These are phyloP conservation scores for Portevinia maculata DNA, from an alignment of 2,888 invertebrate genomes.

Conservation along the genomic window DNA sequence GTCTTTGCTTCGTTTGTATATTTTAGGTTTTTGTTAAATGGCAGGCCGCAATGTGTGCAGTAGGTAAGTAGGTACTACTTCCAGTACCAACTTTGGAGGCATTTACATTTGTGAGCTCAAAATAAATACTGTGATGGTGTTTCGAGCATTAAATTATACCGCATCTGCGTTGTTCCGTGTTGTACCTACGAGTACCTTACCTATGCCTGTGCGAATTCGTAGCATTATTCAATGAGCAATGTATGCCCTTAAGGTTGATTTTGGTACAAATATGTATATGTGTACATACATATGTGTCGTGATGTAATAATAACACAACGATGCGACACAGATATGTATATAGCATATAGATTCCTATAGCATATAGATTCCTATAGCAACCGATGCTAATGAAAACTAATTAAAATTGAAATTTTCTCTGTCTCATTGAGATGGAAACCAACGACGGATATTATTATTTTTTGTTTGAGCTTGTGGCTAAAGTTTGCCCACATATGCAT, in stretches of 20 bases:
- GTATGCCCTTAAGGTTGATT: conserved; percentile 8
- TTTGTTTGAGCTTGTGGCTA: not conserved
- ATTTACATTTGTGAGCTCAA: conserved; percentile 6
- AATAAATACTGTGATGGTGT: conserved; percentile 34
- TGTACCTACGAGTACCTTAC: not conserved
- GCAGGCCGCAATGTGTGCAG: conserved; percentile 16
- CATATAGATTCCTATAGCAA: conserved; percentile 5
- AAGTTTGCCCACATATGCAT: not conserved
- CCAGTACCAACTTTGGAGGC: too few species aligned
- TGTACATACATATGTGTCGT: not conserved
- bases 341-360: too few species aligned
- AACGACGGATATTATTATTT: not conserved
- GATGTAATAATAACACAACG: too few species aligned
- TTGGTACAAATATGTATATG: not conserved
- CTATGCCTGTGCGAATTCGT: not conserved
- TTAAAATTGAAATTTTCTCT: conserved; percentile 37
- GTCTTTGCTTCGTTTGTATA: conserved; percentile 20
- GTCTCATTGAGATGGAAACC: conserved; percentile 7
- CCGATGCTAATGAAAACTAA: conserved; percentile 22
- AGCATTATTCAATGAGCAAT: not conserved
- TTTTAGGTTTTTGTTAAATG: conserved; percentile 9
- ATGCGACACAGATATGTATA: too few species aligned
- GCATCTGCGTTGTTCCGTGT: conserved; percentile 18
- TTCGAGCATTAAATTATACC: conserved; percentile 14
- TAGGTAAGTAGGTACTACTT: too few species aligned